A percentile compares a stretch with the other conserved stretches of the same genome.
Evolutionary conservation across 1,140 invertebrate genomes (phyloP).

Genomic region (Drosophila miranda): DNA sequence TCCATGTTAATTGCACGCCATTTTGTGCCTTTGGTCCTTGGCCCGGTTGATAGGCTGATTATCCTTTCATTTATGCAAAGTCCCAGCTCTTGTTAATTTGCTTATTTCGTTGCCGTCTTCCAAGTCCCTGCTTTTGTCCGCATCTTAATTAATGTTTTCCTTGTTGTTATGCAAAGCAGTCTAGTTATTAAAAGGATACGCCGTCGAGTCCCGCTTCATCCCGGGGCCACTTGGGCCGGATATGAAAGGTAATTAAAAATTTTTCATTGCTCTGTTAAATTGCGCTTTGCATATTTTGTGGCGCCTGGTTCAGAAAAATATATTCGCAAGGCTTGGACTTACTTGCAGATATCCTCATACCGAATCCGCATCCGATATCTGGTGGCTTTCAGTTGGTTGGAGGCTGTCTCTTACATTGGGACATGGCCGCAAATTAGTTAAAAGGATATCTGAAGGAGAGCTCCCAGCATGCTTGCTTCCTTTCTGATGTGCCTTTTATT

Average conservation of each 20-base stretch:
- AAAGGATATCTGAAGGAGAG: conserved; percentile 45
- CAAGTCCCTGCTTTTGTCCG: conserved; percentile 52
- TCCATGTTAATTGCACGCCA: conserved; percentile 77
- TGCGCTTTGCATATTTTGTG: conserved; percentile 71
- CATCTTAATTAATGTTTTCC: conserved; percentile 77
- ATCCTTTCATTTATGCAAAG: conserved; percentile 81
- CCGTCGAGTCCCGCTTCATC: conserved; percentile 13
- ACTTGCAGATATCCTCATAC: not conserved
- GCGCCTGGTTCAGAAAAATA: conserved; percentile 3
- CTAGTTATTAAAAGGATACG: conserved; percentile 72
- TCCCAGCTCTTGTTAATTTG: conserved; percentile 72
- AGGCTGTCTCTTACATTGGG: conserved; percentile 46
- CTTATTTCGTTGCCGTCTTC: conserved; percentile 58
- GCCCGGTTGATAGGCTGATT: conserved; percentile 65
- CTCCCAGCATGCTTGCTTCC: conserved; percentile 15
- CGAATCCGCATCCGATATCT: not conserved
- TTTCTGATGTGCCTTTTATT: conserved; percentile 22
- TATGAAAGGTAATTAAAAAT: conserved; percentile 73
- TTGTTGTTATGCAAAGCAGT: conserved; percentile 70
- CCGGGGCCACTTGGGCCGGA: conserved; percentile 49
- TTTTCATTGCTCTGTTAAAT: conserved; percentile 63
- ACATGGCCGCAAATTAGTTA: conserved; percentile 58
- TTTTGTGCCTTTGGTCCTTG: conserved; percentile 57
- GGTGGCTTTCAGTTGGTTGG: too few species aligned
- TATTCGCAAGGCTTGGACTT: not conserved